Evolutionary conservation across 2,888 invertebrate species (phyloP), one percentile per base, ranked within the genome.

Genomic region (Phengaris arion): DNA sequence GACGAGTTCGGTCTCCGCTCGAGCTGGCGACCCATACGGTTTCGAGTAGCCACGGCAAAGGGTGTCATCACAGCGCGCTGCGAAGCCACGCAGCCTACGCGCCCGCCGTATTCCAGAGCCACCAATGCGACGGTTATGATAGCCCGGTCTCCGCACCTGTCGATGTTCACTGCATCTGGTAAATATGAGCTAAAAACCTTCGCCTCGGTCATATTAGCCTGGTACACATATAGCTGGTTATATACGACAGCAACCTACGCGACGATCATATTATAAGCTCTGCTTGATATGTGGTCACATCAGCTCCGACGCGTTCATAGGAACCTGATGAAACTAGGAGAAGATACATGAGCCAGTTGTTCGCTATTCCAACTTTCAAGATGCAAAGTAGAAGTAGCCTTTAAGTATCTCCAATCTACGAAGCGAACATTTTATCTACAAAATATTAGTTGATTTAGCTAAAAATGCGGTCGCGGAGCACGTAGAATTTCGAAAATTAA

Each of bases 131-230:
- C 84, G 15, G 79, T 93, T 13, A 80, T 87, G 68, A 85, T 93
- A 1, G 91, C 89, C 2, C 81, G 87, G 74, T 89, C 92, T n/a
- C 93, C 93, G 13, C 90, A 92, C 80, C 81, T 92, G 12, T 92
- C 91, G 54, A 92, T 88, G 91, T 92, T 91, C 76, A 92, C 88
- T 77, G 90, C 91, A 79, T 88, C 89, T 82, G 91, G 92, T 92
- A 77, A 81, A 84, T 75, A 70, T 22, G 22, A 22, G 22, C 22
- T 22, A 35, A 35, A 35, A 35, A 35, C 35, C 59, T n/a, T n/a
- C n/a, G 5, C 15, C 3, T 2, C 2, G n/a, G n/a, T 22, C 22
- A 8, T 22, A 9, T 59, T 15, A 59, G 15, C 59, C 59, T 59
- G 22, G 59, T 59, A 22, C 22, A 22, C 22, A 22, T 22, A 22